Conservation (phyloP, 2,113 vertebrate genomes). For the Limanda limanda region DNA sequence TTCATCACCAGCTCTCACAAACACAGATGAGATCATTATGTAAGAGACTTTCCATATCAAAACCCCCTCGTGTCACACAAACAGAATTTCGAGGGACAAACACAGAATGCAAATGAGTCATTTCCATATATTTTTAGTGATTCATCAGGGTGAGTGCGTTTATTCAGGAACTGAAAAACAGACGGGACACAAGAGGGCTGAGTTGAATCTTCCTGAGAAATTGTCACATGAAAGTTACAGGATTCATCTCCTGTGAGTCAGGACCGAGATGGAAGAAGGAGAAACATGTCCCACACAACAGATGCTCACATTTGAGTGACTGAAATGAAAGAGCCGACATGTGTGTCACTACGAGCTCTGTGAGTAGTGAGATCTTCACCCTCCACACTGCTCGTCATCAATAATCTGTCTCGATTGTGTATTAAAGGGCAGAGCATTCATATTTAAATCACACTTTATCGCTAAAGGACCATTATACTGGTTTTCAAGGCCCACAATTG, state of each 20-base stretch:
- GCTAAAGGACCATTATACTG: background rate
- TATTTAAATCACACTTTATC: background rate
- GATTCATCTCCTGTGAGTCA: conserved; percentile 1
- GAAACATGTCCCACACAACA: conserved; percentile 3
- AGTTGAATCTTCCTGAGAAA: conserved; percentile 54
- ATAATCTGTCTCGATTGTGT: background rate
- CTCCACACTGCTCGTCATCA: background rate
- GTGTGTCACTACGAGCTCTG: background rate
- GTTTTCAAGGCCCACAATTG: too few species aligned
- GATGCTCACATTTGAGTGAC: background rate
- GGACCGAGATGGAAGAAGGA: background rate
- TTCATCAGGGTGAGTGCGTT: conserved; percentile 2
- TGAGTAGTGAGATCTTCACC: background rate
- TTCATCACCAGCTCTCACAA: background rate
- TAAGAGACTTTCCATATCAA: conserved; percentile 27
- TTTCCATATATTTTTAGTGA: conserved; percentile 31
- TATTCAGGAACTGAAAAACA: conserved; percentile 35
- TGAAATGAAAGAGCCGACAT: background rate
- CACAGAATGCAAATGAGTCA: conserved; percentile 14
- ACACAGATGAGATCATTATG: conserved; percentile 6
- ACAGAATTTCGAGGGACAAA: conserved; percentile 11
- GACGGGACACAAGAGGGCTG: background rate
- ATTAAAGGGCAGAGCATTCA: background rate
- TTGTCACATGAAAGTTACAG: conserved; percentile 6
- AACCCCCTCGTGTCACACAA: conserved; percentile 12